Base-by-base conservation (phyloP, 2,113 vertebrate species). In the Marmota monax region DNA sequence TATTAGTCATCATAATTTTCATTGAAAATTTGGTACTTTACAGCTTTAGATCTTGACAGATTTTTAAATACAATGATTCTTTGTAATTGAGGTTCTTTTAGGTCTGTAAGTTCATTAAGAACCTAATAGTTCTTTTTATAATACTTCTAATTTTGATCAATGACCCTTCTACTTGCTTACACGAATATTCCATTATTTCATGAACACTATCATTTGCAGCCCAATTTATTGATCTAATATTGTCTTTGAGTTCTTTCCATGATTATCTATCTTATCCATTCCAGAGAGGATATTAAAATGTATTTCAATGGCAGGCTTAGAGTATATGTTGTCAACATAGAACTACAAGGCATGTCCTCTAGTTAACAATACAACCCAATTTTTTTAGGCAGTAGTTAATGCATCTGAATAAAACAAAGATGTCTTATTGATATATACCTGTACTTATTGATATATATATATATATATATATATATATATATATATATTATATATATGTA, bases 101-200 rank as follows among this genome's bases (percentile, higher is more conserved):
- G 5, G 18, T 51, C 25, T 92, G 1, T 51, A 89, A 92, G 12
- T 88, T 94, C 7, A 20, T 80, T 25, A 85, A 48, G 9, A 93
- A 87, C 1, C 45, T 95, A 4, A 65, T 34, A 2, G 37, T 25
- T 42, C 10, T 29, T 51, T 70, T 22, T 67, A 25, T 86, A 63
- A 58, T 4, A 72, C 70, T 89, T 97, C 20, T 87, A 11, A 87
- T 82, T 91, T 95, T 96, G 63, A 94, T 61, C n/a, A 92, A 27
- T 80, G 74, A 63, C 37, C 2, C 69, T 92, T 61, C 48, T 0
- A 78, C 18, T 83, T 58, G 23, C 25, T 96, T 69, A 88, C 84
- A 51, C 83, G 34, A 78, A 39, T 78, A 78, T 92, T 95, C 67
- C 23, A 90, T 91, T 92, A 76, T 56, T 94, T 93, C 34, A 87